Percentiles rank a stretch among this genome's conserved stretches.
Evolutionary conservation across 1,140 invertebrate genomes (phyloP).

Genomic region (Gryon sp.): DNA sequence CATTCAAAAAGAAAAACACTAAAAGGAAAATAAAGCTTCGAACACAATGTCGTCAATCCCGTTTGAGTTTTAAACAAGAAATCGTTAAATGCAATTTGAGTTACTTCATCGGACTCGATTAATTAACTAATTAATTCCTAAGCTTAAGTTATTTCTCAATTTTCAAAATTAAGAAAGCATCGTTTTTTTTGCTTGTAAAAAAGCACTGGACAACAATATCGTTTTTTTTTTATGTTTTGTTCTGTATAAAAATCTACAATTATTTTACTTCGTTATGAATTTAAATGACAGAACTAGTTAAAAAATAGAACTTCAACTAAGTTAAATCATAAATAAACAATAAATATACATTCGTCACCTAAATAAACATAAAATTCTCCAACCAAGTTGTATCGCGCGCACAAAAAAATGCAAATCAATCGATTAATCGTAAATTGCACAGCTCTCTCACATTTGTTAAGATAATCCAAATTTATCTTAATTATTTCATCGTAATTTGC

Average conservation of each 20-base stretch:
- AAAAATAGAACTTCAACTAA: constrained; percentile 37
- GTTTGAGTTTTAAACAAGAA: constrained; percentile 27
- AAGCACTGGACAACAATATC: constrained; percentile 22
- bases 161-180: constrained; percentile 27
- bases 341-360: constrained; percentile 49
- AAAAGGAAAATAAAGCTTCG: constrained; percentile 10
- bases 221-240: too few relatives aligned
- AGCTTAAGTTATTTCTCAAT: constrained; percentile 30
- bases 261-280: constrained; percentile 25
- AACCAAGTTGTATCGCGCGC: constrained; percentile 8
- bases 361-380: constrained; percentile 33
- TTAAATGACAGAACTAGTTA: constrained; percentile 32
- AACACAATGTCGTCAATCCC: constrained; percentile 38
- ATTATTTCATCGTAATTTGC: constrained; percentile 3
- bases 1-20: background rate
- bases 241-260: too few relatives aligned
- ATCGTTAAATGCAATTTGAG: constrained; percentile 37
- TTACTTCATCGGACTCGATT: constrained; percentile 17
- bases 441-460: constrained; percentile 24
- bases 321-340: constrained; percentile 53
- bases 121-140: constrained; percentile 48
- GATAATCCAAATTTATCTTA: too few relatives aligned
- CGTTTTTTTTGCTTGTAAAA: constrained; percentile 19
- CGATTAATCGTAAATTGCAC: constrained; percentile 41
- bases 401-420: constrained; percentile 42